Evolutionary conservation across 2,888 invertebrate genomes (phyloP), one percentile per base, ranked within the genome.

Genomic region (Brenthis ino): DNA sequence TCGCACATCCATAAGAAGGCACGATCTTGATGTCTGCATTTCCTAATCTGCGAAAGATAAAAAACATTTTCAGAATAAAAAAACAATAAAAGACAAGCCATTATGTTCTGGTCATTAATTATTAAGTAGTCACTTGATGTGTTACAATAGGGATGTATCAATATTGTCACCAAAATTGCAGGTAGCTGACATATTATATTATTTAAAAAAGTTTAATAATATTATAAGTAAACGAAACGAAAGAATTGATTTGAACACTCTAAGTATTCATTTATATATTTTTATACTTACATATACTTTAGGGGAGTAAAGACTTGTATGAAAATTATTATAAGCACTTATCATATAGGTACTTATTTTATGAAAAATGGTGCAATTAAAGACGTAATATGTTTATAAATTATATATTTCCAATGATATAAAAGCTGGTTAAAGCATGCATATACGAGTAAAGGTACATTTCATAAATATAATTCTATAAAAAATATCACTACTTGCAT

Each of bases 1-100:
- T 84, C 76, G 76, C 80, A 83, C 86, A 86, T 85, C 81, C 80
- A 87, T 87, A 88, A 86, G 83, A 80, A 80, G 83, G 79, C 80
- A 75, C 78, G 80, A 85, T 86, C 89, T 87, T 88, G 91, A 92
- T 90, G 92, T 91, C 91, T 89, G 89, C 80, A 75, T 79, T 76
- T 74, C 65, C 74, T 77, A 84, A 85, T 85, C 82, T 81, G 75
- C 82, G 79, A 60, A 48, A 48, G n/a, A 47, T 24, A 24, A 58
- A 12, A 24, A 77, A 76, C 77, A 79, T 68, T 68, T 55, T 64
- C 66, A 72, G 74, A 72, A 71, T 71, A 74, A 73, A 72, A 28
- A 77, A 79, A 86, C 5, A 4, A 16, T 61, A 67, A 67, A 67
- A 88, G 84, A 82, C 74, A 75, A 72, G 78, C 82, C 83, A 81